Conservation (phyloP, 2,113 vertebrate genomes). For the Coptodon bakossiorum region DNA sequence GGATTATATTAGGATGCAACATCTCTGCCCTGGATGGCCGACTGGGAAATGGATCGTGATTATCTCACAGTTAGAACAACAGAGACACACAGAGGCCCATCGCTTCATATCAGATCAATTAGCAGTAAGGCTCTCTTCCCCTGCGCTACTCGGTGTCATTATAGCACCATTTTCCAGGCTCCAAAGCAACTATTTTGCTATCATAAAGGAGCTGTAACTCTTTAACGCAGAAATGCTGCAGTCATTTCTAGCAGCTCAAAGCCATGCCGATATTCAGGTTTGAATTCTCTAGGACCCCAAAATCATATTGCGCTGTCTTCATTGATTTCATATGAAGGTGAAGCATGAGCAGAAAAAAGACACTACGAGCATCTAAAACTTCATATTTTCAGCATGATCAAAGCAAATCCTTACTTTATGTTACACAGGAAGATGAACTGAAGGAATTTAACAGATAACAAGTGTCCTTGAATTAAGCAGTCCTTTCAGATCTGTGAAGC, state of each 20-base stretch:
- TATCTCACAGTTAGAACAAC: slow-evolving; percentile 47
- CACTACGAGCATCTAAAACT: background rate
- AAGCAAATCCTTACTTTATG: background rate
- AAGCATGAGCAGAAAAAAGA: background rate
- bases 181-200: background rate
- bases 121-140: background rate
- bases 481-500: background rate
- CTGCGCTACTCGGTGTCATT: background rate
- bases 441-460: background rate
- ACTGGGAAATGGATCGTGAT: slow-evolving; percentile 59
- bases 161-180: background rate
- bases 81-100: slow-evolving; percentile 26
- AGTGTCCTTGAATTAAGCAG: background rate
- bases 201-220: background rate
- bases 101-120: slow-evolving; percentile 54
- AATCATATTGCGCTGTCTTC: background rate
- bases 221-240: background rate
- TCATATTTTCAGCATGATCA: background rate
- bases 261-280: background rate
- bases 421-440: background rate
- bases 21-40: slow-evolving; percentile 33
- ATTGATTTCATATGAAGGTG: background rate
- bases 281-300: background rate
- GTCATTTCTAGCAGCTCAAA: background rate
- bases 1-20: slow-evolving; percentile 57